These are phyloP conservation scores for Drosophila leontia DNA, from an alignment of 1,140 invertebrate species.

Conservation along the genomic window DNA sequence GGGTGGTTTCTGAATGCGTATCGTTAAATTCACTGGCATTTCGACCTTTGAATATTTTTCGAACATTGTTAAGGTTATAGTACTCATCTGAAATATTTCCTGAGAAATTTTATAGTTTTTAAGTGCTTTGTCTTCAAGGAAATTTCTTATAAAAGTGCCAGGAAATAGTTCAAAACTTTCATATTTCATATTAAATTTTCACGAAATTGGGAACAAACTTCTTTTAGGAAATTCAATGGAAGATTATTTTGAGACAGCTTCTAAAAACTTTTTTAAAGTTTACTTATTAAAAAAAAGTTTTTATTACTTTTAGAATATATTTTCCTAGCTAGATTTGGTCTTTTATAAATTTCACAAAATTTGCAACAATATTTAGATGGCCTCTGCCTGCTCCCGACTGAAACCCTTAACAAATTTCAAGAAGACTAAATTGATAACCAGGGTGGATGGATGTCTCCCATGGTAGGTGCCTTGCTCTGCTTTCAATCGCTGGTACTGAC, in stretches of 20 bases:
- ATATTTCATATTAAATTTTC: background rate
- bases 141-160: too few relatives aligned
- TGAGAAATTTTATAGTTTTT: background rate
- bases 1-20: constrained; percentile 1
- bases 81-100: too few relatives aligned
- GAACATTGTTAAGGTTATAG: background rate
- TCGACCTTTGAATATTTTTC: background rate
- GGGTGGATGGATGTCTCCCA: background rate
- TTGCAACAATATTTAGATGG: background rate
- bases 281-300: too few relatives aligned
- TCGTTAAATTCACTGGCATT: constrained; percentile 13
- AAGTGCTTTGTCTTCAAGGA: background rate
- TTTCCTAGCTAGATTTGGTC: background rate
- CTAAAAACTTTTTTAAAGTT: background rate
- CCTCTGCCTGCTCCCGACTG: too few relatives aligned
- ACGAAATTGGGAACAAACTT: background rate
- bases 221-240: background rate
- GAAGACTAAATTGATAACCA: constrained; percentile 2
- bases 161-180: too few relatives aligned
- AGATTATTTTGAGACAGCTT: background rate
- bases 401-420: background rate
- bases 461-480: background rate
- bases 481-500: constrained; percentile 13
- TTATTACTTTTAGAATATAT: background rate
- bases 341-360: background rate